Evolutionary conservation across 1,140 invertebrate genomes (phyloP), one percentile per base, ranked within the genome.

Genomic region (Vanessa atalanta): DNA sequence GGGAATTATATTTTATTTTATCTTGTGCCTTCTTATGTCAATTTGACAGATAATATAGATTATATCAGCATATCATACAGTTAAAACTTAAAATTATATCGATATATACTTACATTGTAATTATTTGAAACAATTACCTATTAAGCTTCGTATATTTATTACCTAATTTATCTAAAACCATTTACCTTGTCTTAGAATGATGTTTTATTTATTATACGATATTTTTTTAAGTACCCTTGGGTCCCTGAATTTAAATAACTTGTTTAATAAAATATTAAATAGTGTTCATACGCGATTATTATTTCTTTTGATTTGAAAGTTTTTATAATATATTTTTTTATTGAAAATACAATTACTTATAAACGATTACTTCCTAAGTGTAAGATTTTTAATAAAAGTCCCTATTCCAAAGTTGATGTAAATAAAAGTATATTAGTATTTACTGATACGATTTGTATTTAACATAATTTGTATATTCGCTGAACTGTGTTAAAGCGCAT

Each of bases 391-490:
- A 14, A 31, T 37, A 31, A 20, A 61, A 66, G n/a, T 20, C 11
- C 48, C 20, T 71, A 69, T 72, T 72, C 60, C 55, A 66, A 72
- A 76, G 79, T 80, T 78, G 72, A 63, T 82, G 79, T 81, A 79
- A 74, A 78, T 81, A 83, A 76, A 75, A 76, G 23, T 80, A 74
- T 77, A 78, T 73, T 69, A 53, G 63, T 50, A 15, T 71, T 55
- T 63, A 68, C 60, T 63, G 9, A 16, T 15, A 63, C 47, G 65
- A 69, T 77, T 80, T 78, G 57, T 78, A 76, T 70, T 47, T 71
- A 70, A 53, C 66, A 66, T 63, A 71, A 74, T 75, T 73, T 80
- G 72, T 80, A 80, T 76, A 79, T 73, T 81, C 75, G 73, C 66
- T 75, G 73, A 23, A 69, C 31, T 70, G 60, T 77, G 76, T 75